phyloP scores from a whole-genome alignment of 2,797 vertebrate species.

The Gila robusta region DNA sequence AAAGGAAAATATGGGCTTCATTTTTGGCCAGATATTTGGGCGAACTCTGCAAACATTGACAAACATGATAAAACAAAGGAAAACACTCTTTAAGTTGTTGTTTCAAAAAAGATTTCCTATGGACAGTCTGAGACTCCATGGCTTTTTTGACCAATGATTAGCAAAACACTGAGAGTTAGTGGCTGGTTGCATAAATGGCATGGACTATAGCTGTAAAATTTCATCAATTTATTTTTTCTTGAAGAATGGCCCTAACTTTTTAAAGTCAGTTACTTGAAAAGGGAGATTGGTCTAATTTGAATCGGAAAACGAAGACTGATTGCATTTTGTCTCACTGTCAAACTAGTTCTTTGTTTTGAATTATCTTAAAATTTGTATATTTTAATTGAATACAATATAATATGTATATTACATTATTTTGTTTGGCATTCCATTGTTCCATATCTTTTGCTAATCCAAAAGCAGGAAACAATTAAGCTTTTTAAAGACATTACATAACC shows the following conservation, averaged over 20 bases:
- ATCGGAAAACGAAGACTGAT: neutral
- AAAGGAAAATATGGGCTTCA: neutral
- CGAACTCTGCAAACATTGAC: neutral
- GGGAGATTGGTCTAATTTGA: neutral
- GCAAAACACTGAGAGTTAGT: neutral
- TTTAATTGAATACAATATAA: neutral
- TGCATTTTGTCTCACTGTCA: neutral
- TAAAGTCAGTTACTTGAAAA: neutral
- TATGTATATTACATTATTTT: neutral
- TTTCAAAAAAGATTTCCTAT: no score
- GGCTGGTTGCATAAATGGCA: neutral
- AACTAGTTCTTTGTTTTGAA: neutral
- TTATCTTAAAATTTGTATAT: neutral
- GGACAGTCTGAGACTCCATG: neutral
- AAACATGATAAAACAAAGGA: neutral
- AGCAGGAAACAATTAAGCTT: neutral
- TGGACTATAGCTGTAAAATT: no score
- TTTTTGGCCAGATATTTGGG: neutral
- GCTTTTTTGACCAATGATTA: neutral
- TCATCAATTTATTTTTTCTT: neutral
- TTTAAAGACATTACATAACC: constrained; percentile 37
- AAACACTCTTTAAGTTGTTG: neutral
- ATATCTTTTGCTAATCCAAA: neutral
- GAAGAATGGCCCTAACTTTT: neutral
- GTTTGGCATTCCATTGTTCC: neutral